Evolutionary conservation across 2,113 vertebrate species (phyloP).

Genomic region (Eptesicus fuscus): DNA sequence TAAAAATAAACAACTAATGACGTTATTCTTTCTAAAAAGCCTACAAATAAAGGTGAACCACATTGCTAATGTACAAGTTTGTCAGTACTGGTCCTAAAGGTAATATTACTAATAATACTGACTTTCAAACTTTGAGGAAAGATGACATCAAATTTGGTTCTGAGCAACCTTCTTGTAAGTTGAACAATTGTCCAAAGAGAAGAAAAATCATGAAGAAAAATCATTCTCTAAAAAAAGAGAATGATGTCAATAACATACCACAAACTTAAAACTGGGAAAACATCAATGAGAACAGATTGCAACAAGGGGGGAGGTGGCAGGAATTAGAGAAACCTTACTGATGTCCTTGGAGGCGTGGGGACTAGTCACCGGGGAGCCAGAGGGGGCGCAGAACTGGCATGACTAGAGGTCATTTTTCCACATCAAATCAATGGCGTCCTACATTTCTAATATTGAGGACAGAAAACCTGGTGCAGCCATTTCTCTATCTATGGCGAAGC

Average conservation of each 20-base stretch:
- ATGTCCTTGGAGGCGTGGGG: too few relatives aligned
- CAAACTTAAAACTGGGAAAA: background rate
- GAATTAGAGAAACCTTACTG: background rate
- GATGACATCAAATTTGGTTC: background rate
- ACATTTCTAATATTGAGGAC: background rate
- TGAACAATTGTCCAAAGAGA: background rate
- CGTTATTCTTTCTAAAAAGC: background rate
- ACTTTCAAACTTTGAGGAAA: background rate
- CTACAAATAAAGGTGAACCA: background rate
- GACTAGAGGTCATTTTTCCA: background rate
- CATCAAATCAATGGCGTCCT: background rate
- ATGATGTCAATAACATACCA: background rate
- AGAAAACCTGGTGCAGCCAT: background rate
- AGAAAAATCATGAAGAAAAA: background rate
- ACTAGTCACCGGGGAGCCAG: background rate
- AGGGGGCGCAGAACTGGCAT: background rate
- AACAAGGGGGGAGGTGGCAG: too few relatives aligned
- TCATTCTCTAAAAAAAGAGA: background rate
- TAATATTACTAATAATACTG: background rate
- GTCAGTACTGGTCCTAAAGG: background rate
- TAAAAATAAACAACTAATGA: background rate
- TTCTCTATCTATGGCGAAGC: background rate
- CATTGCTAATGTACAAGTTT: background rate
- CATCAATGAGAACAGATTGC: background rate
- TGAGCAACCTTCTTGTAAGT: background rate